Conservation (phyloP, 2,888 invertebrate species). For the Rotaria magnacalcarata region DNA sequence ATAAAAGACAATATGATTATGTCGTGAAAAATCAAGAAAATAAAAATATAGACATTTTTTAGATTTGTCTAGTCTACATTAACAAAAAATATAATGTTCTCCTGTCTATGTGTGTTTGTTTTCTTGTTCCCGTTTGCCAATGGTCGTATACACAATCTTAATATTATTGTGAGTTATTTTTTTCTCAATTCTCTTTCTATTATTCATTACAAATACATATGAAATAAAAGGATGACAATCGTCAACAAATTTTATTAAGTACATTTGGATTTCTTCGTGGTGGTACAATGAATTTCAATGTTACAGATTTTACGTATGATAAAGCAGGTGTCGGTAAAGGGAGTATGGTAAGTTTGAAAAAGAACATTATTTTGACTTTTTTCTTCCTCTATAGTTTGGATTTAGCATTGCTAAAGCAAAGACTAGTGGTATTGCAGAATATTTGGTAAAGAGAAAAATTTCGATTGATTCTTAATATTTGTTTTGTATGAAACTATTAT, state of each 20-base stretch:
- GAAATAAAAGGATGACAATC: slow-evolving; percentile 50
- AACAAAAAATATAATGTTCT: background rate
- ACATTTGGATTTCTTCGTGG: slow-evolving; percentile 53
- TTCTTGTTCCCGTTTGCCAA: background rate
- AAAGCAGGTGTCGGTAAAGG: background rate
- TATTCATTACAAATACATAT: background rate
- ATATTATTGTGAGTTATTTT: background rate
- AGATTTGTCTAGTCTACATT: background rate
- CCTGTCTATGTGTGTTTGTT: background rate
- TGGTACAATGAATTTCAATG: slow-evolving; percentile 51
- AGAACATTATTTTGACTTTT: background rate
- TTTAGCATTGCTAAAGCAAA: slow-evolving; percentile 31
- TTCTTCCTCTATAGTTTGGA: background rate
- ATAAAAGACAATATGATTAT: no score
- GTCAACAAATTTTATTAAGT: slow-evolving; percentile 51
- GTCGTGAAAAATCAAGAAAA: no score
- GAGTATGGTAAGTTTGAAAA: background rate
- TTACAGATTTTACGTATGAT: slow-evolving; percentile 49
- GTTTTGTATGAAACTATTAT: background rate
- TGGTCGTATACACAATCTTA: slow-evolving; percentile 29
- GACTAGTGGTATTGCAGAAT: background rate
- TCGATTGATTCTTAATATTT: background rate
- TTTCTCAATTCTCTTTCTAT: background rate
- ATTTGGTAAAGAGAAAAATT: background rate
- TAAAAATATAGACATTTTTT: background rate